A percentile compares a stretch with the other conserved stretches of the same genome.
Conservation (phyloP, 2,888 invertebrate species). For the Callyntrura sp. region DNA sequence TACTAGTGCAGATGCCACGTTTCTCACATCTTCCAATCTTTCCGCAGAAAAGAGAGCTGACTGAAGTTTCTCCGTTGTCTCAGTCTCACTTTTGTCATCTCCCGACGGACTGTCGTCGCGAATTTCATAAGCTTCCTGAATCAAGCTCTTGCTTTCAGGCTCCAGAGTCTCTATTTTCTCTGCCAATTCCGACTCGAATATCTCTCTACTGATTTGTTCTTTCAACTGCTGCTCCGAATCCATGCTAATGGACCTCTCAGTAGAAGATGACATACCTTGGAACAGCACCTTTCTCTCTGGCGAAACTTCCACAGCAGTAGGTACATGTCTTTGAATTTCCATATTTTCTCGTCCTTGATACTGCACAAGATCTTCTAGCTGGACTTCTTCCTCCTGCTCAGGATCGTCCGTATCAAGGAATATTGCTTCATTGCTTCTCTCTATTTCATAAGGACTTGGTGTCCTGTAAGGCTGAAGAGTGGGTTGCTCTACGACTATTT, state of each 20-base stretch:
- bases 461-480: slow-evolving; percentile 57
- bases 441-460: slow-evolving; percentile 83
- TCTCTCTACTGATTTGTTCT: slow-evolving; percentile 79
- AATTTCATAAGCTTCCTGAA: slow-evolving; percentile 70
- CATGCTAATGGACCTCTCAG: slow-evolving; percentile 60
- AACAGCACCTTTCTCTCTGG: slow-evolving; percentile 81
- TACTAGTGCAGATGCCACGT: slow-evolving; percentile 87
- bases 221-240: slow-evolving; percentile 71
- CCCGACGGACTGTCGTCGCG: slow-evolving; percentile 74
- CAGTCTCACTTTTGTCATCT: slow-evolving; percentile 82
- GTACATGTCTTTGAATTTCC: neutral
- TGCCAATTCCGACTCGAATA: slow-evolving; percentile 78
- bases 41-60: slow-evolving; percentile 38
- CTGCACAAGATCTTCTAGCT: slow-evolving; percentile 81
- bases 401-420: slow-evolving; percentile 83
- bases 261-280: slow-evolving; percentile 65
- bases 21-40: slow-evolving; percentile 86
- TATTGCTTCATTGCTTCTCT: slow-evolving; percentile 83
- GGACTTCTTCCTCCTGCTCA: slow-evolving; percentile 85
- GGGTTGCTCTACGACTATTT: slow-evolving; percentile 78
- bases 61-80: slow-evolving; percentile 79
- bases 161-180: slow-evolving; percentile 74
- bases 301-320: slow-evolving; percentile 62
- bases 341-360: slow-evolving; percentile 51
- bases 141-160: slow-evolving; percentile 70